phyloP scores from a whole-genome alignment of 2,113 vertebrate genomes.

The Antennarius striatus region DNA sequence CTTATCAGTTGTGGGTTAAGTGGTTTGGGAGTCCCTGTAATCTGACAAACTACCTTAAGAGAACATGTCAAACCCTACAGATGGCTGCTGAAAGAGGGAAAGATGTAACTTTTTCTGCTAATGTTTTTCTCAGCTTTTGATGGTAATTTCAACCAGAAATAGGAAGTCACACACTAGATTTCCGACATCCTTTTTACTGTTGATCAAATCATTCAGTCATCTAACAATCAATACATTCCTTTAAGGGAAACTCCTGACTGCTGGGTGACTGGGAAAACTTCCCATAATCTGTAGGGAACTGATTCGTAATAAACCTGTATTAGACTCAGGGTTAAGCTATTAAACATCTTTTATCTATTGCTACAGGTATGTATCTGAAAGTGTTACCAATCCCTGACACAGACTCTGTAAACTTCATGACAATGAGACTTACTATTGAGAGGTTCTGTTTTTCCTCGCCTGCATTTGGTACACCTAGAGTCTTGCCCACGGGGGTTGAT shows the following conservation, averaged over 20 bases:
- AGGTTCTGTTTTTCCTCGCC: constrained; percentile 44
- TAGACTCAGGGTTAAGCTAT: neutral
- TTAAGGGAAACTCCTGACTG: constrained; percentile 8
- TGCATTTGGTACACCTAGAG: constrained; percentile 1
- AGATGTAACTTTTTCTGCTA: neutral
- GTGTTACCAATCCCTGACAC: neutral
- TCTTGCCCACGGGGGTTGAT: constrained; percentile 18
- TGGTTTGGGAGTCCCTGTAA: neutral
- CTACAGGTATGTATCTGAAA: neutral
- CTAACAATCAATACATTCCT: constrained; percentile 11
- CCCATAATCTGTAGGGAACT: neutral
- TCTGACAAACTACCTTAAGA: neutral
- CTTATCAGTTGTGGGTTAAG: neutral
- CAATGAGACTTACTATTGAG: neutral
- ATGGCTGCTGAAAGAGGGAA: neutral
- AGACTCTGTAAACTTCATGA: neutral
- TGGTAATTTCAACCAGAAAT: constrained; percentile 24
- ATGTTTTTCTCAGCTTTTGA: constrained; percentile 25
- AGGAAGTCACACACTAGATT: constrained; percentile 11
- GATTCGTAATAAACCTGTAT: neutral
- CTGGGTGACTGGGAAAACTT: too few relatives aligned
- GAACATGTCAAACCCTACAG: neutral
- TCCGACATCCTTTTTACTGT: neutral
- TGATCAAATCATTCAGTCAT: constrained; percentile 8
- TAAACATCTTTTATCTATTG: neutral